These are phyloP conservation scores for Brachyistius frenatus DNA, from an alignment of 2,113 vertebrate species.

Conservation along the genomic window DNA sequence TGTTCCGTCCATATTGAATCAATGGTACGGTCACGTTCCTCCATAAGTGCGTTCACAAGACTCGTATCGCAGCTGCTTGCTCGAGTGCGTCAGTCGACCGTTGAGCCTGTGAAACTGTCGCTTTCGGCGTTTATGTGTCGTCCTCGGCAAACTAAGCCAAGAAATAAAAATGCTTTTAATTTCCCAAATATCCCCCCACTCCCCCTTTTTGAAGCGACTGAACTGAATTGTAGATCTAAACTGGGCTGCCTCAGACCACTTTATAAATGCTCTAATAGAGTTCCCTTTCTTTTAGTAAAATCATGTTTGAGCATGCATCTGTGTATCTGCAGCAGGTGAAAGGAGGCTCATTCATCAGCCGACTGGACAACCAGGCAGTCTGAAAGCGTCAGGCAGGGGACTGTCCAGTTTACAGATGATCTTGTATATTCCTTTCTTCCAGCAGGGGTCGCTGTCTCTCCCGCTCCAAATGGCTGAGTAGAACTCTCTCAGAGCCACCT, in stretches of 20 bases:
- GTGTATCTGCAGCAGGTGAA: slow-evolving; percentile 7
- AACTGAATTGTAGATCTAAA: background rate
- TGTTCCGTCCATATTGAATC: slow-evolving; percentile 44
- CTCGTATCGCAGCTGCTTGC: slow-evolving; percentile 15
- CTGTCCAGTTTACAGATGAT: slow-evolving; percentile 99
- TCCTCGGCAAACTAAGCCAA: background rate
- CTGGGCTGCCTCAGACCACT: background rate
- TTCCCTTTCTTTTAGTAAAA: slow-evolving; percentile 1
- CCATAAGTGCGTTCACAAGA: slow-evolving; percentile 70
- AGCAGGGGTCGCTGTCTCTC: slow-evolving; percentile 99
- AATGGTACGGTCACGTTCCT: slow-evolving; percentile 42
- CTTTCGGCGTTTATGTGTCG: background rate
- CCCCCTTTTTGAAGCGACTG: background rate
- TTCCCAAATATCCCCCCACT: background rate
- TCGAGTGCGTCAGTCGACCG: background rate
- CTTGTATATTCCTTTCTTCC: slow-evolving; percentile 99
- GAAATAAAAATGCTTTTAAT: background rate
- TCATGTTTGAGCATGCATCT: slow-evolving; percentile 40
- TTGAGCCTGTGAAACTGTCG: slow-evolving; percentile 4
- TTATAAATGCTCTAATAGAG: background rate
- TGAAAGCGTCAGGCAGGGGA: slow-evolving; percentile 97
- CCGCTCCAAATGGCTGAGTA: slow-evolving; percentile 98
- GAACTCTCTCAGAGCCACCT: slow-evolving; percentile 98
- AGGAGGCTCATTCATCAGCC: slow-evolving; percentile 69
- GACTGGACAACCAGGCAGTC: slow-evolving; percentile 97